Conservation (phyloP, 1,140 invertebrate species). For the Bactericera cockerelli region DNA sequence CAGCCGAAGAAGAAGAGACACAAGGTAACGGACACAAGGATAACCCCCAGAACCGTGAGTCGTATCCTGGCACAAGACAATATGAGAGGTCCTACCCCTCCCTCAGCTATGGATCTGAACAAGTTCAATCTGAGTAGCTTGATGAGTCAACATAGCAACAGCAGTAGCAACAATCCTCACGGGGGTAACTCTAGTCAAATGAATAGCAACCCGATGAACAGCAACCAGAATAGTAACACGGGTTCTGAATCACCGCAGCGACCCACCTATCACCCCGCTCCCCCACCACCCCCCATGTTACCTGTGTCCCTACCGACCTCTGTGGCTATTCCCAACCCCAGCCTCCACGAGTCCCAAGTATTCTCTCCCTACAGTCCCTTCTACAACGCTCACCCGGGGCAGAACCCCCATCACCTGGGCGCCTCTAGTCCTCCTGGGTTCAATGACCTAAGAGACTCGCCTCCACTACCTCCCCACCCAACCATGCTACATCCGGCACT, state of each 20-base stretch:
- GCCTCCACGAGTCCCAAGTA: conserved; percentile 84
- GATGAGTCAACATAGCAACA: conserved; percentile 9
- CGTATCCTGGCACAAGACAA: conserved; percentile 68
- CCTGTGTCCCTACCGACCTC: conserved; percentile 77
- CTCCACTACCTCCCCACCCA: conserved; percentile 25
- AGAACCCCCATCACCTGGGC: conserved; percentile 24
- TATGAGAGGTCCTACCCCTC: conserved; percentile 41
- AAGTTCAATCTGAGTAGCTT: conserved; percentile 26
- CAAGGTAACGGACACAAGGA: conserved; percentile 90
- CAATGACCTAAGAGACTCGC: conserved; percentile 22
- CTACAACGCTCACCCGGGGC: conserved; percentile 43
- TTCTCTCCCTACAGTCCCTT: conserved; percentile 81
- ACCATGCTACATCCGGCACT: conserved; percentile 45
- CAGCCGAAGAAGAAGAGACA: conserved; percentile 90
- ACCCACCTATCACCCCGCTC: conserved; percentile 51
- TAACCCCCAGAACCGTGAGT: conserved; percentile 79
- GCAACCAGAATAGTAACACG: conserved; percentile 7
- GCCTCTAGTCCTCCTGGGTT: conserved; percentile 24
- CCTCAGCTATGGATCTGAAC: conserved; percentile 28
- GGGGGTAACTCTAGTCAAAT: conserved; percentile 19
- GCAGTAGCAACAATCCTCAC: conserved; percentile 18
- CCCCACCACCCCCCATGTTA: conserved; percentile 62
- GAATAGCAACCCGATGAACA: conserved; percentile 10
- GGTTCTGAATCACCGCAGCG: conserved; percentile 46
- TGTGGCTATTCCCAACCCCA: conserved; percentile 90